Conservation (phyloP, 2,888 invertebrate species). For the Abrostola triplasia region DNA sequence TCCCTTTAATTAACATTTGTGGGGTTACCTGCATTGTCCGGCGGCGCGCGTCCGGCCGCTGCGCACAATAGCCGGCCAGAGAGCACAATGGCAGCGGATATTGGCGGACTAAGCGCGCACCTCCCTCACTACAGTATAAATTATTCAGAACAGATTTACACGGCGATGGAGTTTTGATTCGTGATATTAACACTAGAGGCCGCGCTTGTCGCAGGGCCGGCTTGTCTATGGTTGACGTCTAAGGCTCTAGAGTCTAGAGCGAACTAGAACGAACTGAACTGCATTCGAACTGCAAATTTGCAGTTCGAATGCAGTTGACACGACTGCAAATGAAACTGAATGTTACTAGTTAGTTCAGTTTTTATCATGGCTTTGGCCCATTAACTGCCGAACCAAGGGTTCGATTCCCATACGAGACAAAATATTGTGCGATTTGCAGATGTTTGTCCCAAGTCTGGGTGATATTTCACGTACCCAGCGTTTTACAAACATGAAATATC, state of each 20-base stretch:
- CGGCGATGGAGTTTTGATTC: constrained; percentile 19
- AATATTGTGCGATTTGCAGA: too few species aligned
- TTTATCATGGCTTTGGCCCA: too few species aligned
- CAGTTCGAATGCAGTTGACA: too few species aligned
- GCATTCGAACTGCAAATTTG: too few species aligned
- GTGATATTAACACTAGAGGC: constrained; percentile 14
- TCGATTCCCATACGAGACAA: too few species aligned
- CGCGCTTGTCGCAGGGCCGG: background rate
- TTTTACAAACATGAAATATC: too few species aligned
- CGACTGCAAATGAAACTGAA: too few species aligned
- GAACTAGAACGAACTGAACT: too few species aligned
- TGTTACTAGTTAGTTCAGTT: background rate
- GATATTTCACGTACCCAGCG: too few species aligned
- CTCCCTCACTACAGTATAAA: constrained; percentile 25
- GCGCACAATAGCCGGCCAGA: constrained; percentile 29
- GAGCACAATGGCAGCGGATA: constrained; percentile 43
- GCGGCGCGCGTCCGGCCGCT: constrained; percentile 1
- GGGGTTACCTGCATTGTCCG: constrained; percentile 42
- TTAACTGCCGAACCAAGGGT: too few species aligned
- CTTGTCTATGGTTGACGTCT: background rate
- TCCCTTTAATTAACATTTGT: constrained; percentile 52
- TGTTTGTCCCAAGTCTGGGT: too few species aligned
- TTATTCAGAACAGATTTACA: constrained; percentile 45
- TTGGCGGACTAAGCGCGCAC: constrained; percentile 31
- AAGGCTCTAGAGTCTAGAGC: too few species aligned